Evolutionary conservation across 2,888 invertebrate species (phyloP).

Genomic region (Geophilus truncorum): DNA sequence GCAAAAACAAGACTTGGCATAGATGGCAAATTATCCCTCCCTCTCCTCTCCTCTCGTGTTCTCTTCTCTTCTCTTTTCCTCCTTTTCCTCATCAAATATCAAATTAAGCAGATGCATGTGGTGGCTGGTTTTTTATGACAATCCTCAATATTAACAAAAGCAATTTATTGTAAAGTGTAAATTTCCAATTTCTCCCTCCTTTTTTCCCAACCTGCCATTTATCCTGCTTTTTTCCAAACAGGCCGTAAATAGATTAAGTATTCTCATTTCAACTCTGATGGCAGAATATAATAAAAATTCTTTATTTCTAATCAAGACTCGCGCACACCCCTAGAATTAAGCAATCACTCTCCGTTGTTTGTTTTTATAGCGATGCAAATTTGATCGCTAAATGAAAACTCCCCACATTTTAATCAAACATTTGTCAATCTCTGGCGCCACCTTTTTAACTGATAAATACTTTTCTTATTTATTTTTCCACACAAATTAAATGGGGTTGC

Average conservation of each 20-base stretch:
- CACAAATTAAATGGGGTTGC: too few species aligned
- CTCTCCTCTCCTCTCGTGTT: too few species aligned
- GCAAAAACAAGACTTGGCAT: not conserved
- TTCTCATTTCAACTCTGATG: constrained; percentile 29
- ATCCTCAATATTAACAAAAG: constrained; percentile 10
- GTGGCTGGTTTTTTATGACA: constrained; percentile 23
- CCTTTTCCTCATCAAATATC: not conserved
- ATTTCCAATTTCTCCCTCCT: not conserved
- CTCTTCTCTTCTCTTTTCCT: too few species aligned
- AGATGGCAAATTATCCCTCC: not conserved
- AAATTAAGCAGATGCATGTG: constrained; percentile 20
- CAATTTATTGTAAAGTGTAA: constrained; percentile 10
- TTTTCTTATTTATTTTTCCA: too few species aligned
- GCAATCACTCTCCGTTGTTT: constrained; percentile 21
- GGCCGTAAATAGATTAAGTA: constrained; percentile 34
- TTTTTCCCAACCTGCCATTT: not conserved
- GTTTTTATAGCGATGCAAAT: constrained; percentile 31
- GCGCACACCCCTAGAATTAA: constrained; percentile 30
- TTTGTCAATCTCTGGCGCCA: not conserved
- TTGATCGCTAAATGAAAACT: constrained; percentile 25
- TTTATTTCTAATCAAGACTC: constrained; percentile 34
- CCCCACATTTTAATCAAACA: constrained; percentile 31
- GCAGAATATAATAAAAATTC: constrained; percentile 34
- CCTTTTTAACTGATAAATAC: too few species aligned
- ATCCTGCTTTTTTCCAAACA: constrained; percentile 20